phyloP scores from a whole-genome alignment of 2,797 vertebrate species.

The Macropodus opercularis region DNA sequence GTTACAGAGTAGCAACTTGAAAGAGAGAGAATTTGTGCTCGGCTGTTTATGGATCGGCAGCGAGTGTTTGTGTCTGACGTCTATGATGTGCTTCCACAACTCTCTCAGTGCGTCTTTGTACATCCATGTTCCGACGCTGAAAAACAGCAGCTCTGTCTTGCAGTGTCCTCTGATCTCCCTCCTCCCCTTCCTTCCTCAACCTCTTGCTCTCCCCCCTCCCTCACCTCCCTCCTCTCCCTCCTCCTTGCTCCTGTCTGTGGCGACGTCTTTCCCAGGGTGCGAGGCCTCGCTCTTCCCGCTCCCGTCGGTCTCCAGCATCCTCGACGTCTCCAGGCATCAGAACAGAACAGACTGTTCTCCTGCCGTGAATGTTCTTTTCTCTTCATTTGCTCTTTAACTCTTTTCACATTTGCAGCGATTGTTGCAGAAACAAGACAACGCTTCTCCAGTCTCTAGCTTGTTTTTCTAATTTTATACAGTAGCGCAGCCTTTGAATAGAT shows the following conservation, averaged over 20 bases:
- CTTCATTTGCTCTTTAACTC: conserved; percentile 14
- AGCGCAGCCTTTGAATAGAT: not conserved
- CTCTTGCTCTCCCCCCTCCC: conserved; percentile 38
- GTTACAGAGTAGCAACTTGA: conserved; percentile 64
- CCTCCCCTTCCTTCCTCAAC: conserved; percentile 43
- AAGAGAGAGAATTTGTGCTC: conserved; percentile 49
- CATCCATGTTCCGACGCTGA: conserved; percentile 62
- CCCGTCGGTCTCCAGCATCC: conserved; percentile 59
- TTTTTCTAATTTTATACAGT: not conserved
- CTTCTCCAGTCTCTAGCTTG: too few species aligned
- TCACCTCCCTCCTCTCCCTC: conserved; percentile 13
- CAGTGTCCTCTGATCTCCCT: conserved; percentile 72
- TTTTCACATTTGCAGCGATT: conserved; percentile 1
- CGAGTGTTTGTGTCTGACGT: conserved; percentile 38
- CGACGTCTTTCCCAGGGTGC: conserved; percentile 50
- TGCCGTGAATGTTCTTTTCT: conserved; percentile 24
- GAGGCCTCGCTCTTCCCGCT: conserved; percentile 55
- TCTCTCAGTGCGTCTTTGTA: conserved; percentile 38
- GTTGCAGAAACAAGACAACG: not conserved
- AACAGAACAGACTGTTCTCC: conserved; percentile 55
- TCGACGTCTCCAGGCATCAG: conserved; percentile 47
- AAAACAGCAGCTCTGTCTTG: conserved; percentile 59
- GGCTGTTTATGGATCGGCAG: conserved; percentile 54
- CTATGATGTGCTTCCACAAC: conserved; percentile 57
- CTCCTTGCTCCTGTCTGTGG: conserved; percentile 27